These are phyloP conservation scores for Charanyca ferruginea DNA, from an alignment of 2,888 invertebrate species.

Conservation along the genomic window DNA sequence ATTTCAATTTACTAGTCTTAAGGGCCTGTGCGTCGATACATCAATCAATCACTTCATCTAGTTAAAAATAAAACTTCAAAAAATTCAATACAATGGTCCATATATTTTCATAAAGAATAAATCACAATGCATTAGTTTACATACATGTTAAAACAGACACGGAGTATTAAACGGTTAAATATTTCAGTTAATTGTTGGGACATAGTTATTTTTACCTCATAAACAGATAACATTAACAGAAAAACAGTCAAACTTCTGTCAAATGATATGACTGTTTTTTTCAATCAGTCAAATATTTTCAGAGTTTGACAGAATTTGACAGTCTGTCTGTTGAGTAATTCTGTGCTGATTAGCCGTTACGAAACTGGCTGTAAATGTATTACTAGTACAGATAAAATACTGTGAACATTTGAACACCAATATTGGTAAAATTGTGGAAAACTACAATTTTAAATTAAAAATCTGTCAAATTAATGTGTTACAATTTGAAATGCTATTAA, in stretches of 20 bases:
- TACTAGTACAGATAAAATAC: slow-evolving; percentile 55
- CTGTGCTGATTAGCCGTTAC: slow-evolving; percentile 1
- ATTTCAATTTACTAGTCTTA: too few relatives aligned
- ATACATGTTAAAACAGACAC: slow-evolving; percentile 79
- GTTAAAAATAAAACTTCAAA: slow-evolving; percentile 68
- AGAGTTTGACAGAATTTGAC: background rate
- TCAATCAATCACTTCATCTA: too few relatives aligned
- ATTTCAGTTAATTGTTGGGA: slow-evolving; percentile 56
- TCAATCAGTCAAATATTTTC: background rate
- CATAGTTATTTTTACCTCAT: slow-evolving; percentile 40
- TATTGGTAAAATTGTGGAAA: slow-evolving; percentile 41
- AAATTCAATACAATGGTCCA: slow-evolving; percentile 87
- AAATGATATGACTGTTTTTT: background rate
- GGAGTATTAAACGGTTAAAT: slow-evolving; percentile 80
- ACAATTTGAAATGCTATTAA: background rate
- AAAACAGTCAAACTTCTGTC: slow-evolving; percentile 16
- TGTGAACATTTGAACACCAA: slow-evolving; percentile 65
- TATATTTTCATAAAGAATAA: slow-evolving; percentile 88
- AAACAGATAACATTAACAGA: too few relatives aligned
- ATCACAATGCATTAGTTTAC: slow-evolving; percentile 88
- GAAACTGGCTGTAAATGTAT: slow-evolving; percentile 11
- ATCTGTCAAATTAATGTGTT: slow-evolving; percentile 34
- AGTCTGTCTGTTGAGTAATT: background rate
- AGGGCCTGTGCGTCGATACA: too few relatives aligned
- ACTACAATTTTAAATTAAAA: slow-evolving; percentile 1